Conservation (phyloP, 2,113 vertebrate genomes). For the Odontesthes bonariensis region DNA sequence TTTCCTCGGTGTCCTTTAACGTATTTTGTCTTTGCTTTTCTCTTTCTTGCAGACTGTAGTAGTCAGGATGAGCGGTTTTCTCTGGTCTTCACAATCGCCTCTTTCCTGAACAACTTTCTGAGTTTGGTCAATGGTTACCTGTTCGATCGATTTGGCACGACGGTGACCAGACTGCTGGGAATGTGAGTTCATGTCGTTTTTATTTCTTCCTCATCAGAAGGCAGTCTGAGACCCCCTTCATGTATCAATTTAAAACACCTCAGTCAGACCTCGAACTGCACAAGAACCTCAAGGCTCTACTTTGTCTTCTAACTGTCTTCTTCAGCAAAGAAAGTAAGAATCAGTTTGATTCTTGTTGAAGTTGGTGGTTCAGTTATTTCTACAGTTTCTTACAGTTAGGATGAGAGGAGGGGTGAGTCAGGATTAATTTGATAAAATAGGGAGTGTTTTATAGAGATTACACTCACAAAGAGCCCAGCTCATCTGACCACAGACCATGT, state of each 20-base stretch:
- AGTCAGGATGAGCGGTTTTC: conserved; percentile 88
- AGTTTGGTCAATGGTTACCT: conserved; percentile 85
- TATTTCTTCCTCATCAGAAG: background rate
- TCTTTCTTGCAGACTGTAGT: conserved; percentile 78
- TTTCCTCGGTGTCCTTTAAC: too few species aligned
- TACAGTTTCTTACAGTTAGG: conserved; percentile 5
- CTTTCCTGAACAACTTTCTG: conserved; percentile 91
- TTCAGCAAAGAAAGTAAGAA: too few species aligned
- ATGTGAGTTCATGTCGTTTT: conserved; percentile 65
- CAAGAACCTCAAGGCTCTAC: too few species aligned
- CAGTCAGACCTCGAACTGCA: too few species aligned
- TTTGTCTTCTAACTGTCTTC: too few species aligned
- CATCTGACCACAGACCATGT: background rate
- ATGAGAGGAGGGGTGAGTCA: background rate
- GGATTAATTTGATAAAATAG: background rate
- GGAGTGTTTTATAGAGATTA: conserved; percentile 16
- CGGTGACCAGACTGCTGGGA: conserved; percentile 83
- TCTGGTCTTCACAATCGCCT: conserved; percentile 89
- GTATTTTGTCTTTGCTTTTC: too few species aligned
- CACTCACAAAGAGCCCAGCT: background rate
- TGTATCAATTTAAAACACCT: too few species aligned
- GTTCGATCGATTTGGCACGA: conserved; percentile 90
- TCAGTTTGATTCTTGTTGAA: too few species aligned
- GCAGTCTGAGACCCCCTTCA: background rate
- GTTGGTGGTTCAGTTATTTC: background rate